Evolutionary conservation across 1,140 invertebrate genomes (phyloP).

Genomic region (Antheraea pernyi): DNA sequence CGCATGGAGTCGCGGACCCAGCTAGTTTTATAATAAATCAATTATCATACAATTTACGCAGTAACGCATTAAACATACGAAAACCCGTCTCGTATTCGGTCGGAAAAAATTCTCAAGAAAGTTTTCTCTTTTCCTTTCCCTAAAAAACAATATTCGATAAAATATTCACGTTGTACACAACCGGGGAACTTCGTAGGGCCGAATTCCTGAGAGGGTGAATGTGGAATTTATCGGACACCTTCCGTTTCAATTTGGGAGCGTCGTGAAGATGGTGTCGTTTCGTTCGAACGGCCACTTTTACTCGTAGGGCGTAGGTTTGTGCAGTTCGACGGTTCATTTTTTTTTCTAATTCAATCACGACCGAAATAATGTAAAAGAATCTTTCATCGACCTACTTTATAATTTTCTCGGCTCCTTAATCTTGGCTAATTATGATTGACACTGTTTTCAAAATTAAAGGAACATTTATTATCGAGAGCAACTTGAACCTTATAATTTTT

Average conservation of each 20-base stretch:
- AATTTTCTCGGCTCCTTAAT: not conserved
- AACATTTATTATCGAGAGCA: not conserved
- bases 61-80: not conserved
- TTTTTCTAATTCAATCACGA: too few relatives aligned
- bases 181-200: constrained; percentile 35
- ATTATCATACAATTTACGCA: too few relatives aligned
- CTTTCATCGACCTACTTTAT: too few relatives aligned
- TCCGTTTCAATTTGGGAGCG: constrained; percentile 58
- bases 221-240: constrained; percentile 60
- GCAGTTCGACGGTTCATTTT: too few relatives aligned
- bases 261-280: constrained; percentile 23
- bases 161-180: constrained; percentile 44
- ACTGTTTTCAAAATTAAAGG: not conserved
- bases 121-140: not conserved
- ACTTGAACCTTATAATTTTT: too few relatives aligned
- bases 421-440: not conserved
- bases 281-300: constrained; percentile 5
- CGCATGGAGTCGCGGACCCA: too few relatives aligned
- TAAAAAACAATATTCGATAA: constrained; percentile 30
- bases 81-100: not conserved
- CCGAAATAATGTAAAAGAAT: too few relatives aligned
- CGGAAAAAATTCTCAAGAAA: constrained; percentile 1
- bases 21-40: too few relatives aligned
- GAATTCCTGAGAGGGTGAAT: constrained; percentile 41
- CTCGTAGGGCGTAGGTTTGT: not conserved